Base-by-base conservation (phyloP, 2,888 invertebrate genomes). In the Megalurothrips usitatus region DNA sequence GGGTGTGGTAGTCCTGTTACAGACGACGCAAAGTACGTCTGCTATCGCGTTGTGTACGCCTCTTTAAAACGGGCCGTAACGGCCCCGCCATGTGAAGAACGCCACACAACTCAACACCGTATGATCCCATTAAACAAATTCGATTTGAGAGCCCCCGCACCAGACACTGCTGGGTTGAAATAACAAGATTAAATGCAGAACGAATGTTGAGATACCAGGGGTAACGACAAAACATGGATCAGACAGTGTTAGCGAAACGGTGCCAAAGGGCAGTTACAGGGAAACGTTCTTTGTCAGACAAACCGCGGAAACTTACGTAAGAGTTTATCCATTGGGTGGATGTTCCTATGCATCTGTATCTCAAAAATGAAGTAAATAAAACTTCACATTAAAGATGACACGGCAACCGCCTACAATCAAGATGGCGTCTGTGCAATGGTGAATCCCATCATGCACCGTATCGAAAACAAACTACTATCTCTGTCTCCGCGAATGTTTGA, bases 101-200 rank as follows among this genome's bases (percentile, higher is more conserved):
- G 12, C 23, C 68, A 75, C 89, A 88, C 88, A 88, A 88, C 87
- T 88, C 90, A 88, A 89, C 89, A 89, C 89, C 89, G 88, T 89
- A 88, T 91, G 92, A 93, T 92, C 92, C 90, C 90, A 91, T 93
- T 93, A 93, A 90, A 89, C 89, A 92, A 93, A 93, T 91, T 91
- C 92, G 92, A 93, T 93, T 92, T 90, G 89, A 90, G 92, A 93
- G 92, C 92, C 92, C 92, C 89, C 90, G 89, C 89, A 88, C 89
- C 89, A 89, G 88, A 89, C 85, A 87, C 88, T 88, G 90, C 91
- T 90, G 90, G 90, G 91, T 90, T 90, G 89, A 89, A 90, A 89
- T 91, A 91, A 91, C 90, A 89, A 90, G 91, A 91, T 91, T 91
- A 91, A 90, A 90, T 90, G 89, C 89, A 89, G 89, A 89, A 89